These are phyloP conservation scores for Trichonephila clavipes DNA, from an alignment of 1,140 invertebrate genomes.

Conservation along the genomic window DNA sequence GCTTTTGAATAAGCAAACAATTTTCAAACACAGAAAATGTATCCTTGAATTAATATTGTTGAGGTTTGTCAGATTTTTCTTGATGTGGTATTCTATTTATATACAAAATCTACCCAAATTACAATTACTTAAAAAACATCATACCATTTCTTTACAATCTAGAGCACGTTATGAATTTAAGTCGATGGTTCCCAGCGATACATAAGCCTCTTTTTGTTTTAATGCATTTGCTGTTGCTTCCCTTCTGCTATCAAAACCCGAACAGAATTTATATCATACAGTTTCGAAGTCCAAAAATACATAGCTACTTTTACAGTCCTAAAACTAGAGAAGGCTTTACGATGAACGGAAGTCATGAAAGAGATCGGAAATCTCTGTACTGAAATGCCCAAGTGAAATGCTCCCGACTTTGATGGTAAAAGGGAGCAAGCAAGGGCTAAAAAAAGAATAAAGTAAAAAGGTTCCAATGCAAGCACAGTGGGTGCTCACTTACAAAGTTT, in stretches of 20 bases:
- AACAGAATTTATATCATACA: constrained; percentile 2
- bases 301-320: constrained; percentile 1
- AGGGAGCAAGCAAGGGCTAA: neutral
- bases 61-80: too few relatives aligned
- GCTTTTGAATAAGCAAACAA: too few relatives aligned
- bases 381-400: constrained; percentile 37
- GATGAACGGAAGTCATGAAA: constrained; percentile 59
- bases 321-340: constrained; percentile 42
- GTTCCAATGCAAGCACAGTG: neutral
- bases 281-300: neutral
- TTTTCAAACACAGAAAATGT: too few relatives aligned
- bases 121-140: neutral
- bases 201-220: constrained; percentile 25
- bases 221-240: constrained; percentile 7
- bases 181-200: neutral
- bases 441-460: neutral
- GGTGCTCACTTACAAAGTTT: constrained; percentile 19
- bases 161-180: neutral
- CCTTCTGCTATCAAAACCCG: constrained; percentile 12
- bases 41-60: too few relatives aligned
- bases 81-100: too few relatives aligned
- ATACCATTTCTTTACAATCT: neutral
- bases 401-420: constrained; percentile 35
- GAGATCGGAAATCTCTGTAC: constrained; percentile 54
- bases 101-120: too few relatives aligned